Evolutionary conservation across 1,140 invertebrate genomes (phyloP), one percentile per base, ranked within the genome.

Genomic region (Drosophila auraria): DNA sequence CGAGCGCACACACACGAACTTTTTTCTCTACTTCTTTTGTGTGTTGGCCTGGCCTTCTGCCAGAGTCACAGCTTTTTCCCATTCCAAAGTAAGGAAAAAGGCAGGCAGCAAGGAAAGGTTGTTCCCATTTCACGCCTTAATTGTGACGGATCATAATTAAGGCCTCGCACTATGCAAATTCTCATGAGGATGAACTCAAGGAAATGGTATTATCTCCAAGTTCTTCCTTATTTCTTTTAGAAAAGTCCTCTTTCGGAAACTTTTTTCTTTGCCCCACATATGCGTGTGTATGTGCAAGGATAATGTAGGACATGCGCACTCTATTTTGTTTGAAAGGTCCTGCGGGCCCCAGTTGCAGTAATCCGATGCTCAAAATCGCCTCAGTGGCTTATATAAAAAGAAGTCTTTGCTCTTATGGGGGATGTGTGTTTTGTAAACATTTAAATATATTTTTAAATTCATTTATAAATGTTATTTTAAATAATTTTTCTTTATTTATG

Each of bases 291-390:
- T 82, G 74, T 82, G 63, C 63, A 61, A 51, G 76, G 12, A 47
- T 58, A 56, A 83, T 79, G 63, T 73, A 87, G 84, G 84, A 90
- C 84, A 89, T 89, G 84, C 84, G 84, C 84, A 89, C 60, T 79
- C 44, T 75, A 79, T 73, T 57, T 84, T 62, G 82, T 69, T 69
- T 71, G 80, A 63, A 61, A 57, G 64, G 73, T 73, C 66, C 86
- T 65, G 63, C 66, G 58, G 59, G 57, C 44, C 74, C 23, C 40
- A 76, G 64, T 66, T 84, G 81, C 84, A 90, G 51, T 65, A 56
- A 62, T 56, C 72, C 44, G 27, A 59, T 25, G 49, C 63, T 58
- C 42, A 15, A 50, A 65, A 57, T 71, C 49, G 42, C 14, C 68
- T 56, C 50, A 38, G 5, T 7, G n/a, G 15, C 79, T 86, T 86